Evolutionary conservation across 1,140 invertebrate genomes (phyloP).

Genomic region (Gonatopus flavifemur): DNA sequence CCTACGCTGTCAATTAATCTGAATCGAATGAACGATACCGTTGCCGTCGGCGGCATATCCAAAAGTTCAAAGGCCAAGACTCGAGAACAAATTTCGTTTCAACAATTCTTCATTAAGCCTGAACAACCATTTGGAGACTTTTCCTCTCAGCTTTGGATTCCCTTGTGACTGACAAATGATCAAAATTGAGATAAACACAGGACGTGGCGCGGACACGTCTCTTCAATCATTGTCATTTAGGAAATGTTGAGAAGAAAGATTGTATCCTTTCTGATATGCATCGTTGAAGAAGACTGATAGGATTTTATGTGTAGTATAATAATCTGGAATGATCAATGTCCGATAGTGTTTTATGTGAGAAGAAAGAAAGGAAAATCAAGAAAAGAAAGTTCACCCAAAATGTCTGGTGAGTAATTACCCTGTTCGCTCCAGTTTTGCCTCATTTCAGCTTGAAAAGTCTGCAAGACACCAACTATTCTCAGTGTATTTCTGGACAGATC

Average conservation of each 20-base stretch:
- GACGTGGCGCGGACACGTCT: background rate
- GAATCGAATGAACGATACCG: too few relatives aligned
- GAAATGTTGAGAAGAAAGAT: slow-evolving; percentile 2
- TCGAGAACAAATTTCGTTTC: too few relatives aligned
- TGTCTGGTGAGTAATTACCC: too few relatives aligned
- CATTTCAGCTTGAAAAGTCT: too few relatives aligned
- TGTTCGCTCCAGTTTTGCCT: too few relatives aligned
- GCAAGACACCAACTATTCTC: background rate
- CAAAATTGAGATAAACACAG: background rate
- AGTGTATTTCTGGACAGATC: background rate
- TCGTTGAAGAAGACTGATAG: too few relatives aligned
- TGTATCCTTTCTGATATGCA: too few relatives aligned
- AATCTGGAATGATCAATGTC: too few relatives aligned
- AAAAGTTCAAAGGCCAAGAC: too few relatives aligned
- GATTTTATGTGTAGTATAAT: too few relatives aligned
- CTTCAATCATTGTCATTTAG: background rate
- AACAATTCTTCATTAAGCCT: background rate
- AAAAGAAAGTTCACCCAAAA: background rate
- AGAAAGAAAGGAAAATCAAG: background rate
- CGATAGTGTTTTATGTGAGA: too few relatives aligned
- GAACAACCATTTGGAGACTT: background rate
- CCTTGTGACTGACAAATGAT: background rate
- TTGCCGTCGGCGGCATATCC: too few relatives aligned
- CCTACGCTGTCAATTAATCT: slow-evolving; percentile 5
- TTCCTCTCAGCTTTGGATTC: background rate